A percentile compares a stretch with the other conserved stretches of the same genome.
These are phyloP conservation scores for Smutsia temminckii DNA, from an alignment of 2,797 vertebrate species.

Conservation along the genomic window DNA sequence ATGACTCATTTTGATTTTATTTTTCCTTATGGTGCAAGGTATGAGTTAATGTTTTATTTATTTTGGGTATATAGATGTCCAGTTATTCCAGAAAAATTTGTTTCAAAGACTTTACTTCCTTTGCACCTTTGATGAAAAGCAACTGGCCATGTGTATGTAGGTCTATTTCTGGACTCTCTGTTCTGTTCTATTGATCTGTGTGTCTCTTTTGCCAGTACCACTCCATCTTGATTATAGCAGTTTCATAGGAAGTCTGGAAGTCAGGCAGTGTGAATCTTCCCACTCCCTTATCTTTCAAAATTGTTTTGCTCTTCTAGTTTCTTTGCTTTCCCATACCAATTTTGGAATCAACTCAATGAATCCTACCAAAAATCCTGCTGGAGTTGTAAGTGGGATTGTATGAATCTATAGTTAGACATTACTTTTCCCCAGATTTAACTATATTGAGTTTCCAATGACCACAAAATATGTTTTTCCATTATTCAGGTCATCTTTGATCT, in stretches of 20 bases:
- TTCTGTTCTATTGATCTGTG: background rate
- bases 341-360: background rate
- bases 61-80: background rate
- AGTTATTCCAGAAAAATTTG: background rate
- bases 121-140: background rate
- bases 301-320: background rate
- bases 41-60: background rate
- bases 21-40: background rate
- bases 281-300: background rate
- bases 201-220: background rate
- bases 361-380: background rate
- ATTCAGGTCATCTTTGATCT: background rate
- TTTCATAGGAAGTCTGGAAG: background rate
- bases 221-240: background rate
- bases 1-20: background rate
- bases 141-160: accelerated
- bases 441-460: background rate
- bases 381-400: background rate
- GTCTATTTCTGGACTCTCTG: background rate
- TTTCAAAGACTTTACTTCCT: background rate
- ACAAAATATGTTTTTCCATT: background rate
- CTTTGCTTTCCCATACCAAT: background rate
- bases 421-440: background rate
- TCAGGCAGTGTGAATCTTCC: background rate
- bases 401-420: background rate